These are phyloP conservation scores for Drosophila mettleri DNA, from an alignment of 2,888 invertebrate genomes.

Conservation along the genomic window DNA sequence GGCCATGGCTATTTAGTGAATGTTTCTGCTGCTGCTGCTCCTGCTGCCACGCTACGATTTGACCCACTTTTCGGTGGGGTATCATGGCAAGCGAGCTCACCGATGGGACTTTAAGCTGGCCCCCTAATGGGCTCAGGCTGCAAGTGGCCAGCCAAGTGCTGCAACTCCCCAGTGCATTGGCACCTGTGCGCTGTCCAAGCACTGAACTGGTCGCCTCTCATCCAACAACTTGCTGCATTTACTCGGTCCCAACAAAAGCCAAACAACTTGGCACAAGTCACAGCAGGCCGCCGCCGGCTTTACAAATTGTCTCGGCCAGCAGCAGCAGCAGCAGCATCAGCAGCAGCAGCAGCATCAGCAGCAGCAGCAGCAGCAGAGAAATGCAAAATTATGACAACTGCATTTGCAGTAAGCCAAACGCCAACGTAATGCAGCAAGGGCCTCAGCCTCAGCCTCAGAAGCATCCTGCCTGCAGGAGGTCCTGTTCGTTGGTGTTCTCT, in stretches of 20 bases:
- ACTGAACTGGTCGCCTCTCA: conserved; percentile 64
- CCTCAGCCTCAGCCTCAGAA: conserved; percentile 12
- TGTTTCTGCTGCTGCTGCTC: conserved; percentile 50
- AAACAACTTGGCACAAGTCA: conserved; percentile 75
- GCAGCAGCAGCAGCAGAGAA: conserved; percentile 45
- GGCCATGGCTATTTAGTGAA: conserved; percentile 71
- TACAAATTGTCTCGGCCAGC: conserved; percentile 65
- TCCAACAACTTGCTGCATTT: conserved; percentile 55
- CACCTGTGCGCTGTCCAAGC: conserved; percentile 50
- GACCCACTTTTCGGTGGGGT: conserved; percentile 65
- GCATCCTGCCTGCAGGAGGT: conserved; percentile 40
- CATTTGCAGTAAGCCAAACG: conserved; percentile 72
- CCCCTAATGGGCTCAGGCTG: conserved; percentile 62
- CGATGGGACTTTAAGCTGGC: conserved; percentile 66
- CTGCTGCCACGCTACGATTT: conserved; percentile 66
- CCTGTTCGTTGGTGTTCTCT: conserved; percentile 21
- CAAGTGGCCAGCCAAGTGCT: conserved; percentile 20
- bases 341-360: conserved; percentile 23
- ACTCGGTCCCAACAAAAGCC: conserved; percentile 58
- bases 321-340: conserved; percentile 14
- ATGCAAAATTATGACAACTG: conserved; percentile 82
- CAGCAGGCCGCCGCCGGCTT: conserved; percentile 68
- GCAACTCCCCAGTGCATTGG: conserved; percentile 21
- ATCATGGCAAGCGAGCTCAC: conserved; percentile 40
- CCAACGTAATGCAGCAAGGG: conserved; percentile 30